phyloP scores from a whole-genome alignment of 2,888 invertebrate species.

The Acanthopleura granulata region DNA sequence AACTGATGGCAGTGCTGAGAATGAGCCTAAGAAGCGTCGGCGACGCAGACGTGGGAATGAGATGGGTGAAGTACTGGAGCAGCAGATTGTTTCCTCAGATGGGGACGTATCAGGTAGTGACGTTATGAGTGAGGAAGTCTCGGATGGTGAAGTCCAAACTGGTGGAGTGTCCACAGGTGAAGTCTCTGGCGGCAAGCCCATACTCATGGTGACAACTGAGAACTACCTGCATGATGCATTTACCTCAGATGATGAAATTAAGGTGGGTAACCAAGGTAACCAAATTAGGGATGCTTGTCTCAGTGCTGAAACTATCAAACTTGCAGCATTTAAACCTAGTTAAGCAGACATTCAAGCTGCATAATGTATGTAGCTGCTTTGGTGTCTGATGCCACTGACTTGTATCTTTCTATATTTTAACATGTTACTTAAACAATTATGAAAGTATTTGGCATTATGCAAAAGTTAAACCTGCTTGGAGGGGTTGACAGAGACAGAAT shows the following conservation, averaged over 20 bases:
- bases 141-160: not conserved
- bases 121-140: not conserved
- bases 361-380: too few relatives aligned
- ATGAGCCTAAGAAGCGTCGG: not conserved
- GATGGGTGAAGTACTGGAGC: not conserved
- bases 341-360: too few relatives aligned
- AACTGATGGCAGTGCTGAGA: not conserved
- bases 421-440: too few relatives aligned
- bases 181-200: conserved; percentile 26
- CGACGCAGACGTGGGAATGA: not conserved
- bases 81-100: not conserved
- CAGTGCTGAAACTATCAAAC: too few relatives aligned
- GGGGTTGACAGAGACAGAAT: too few relatives aligned
- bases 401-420: too few relatives aligned
- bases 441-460: too few relatives aligned
- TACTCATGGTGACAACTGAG: conserved; percentile 92
- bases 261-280: conserved; percentile 71
- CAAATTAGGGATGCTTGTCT: too few relatives aligned
- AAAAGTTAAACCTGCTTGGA: too few relatives aligned
- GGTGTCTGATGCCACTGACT: too few relatives aligned
- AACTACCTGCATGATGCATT: conserved; percentile 91
- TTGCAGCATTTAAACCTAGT: too few relatives aligned
- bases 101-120: too few relatives aligned
- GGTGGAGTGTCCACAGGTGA: not conserved
- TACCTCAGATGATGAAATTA: conserved; percentile 93